Conservation (phyloP, 2,797 vertebrate genomes). For the Amblyraja radiata region DNA sequence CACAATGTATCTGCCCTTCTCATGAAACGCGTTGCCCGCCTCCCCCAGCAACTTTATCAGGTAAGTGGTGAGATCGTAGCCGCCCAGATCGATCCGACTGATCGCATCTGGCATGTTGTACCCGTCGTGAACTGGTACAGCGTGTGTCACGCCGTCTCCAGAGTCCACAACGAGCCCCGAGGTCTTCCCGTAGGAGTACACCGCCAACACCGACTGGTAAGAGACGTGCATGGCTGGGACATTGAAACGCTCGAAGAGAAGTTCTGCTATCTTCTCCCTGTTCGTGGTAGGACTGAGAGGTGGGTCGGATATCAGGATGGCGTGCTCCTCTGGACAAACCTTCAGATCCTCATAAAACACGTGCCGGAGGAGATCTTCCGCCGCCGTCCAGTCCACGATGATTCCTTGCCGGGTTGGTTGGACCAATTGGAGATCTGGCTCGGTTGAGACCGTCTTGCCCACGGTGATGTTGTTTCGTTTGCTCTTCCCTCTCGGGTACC, state of each 20-base stretch:
- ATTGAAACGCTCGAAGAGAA: slow-evolving; percentile 47
- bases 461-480: slow-evolving; percentile 40
- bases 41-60: slow-evolving; percentile 44
- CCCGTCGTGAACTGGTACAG: slow-evolving; percentile 49
- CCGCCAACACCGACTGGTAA: slow-evolving; percentile 46
- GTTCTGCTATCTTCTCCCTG: slow-evolving; percentile 49
- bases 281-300: slow-evolving; percentile 50
- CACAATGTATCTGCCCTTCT: slow-evolving; percentile 38
- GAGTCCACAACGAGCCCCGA: slow-evolving; percentile 51
- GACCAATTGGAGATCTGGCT: slow-evolving; percentile 38
- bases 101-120: slow-evolving; percentile 46
- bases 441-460: slow-evolving; percentile 34
- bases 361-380: slow-evolving; percentile 46
- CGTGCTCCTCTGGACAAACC: slow-evolving; percentile 44
- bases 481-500: background rate
- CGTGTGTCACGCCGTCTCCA: slow-evolving; percentile 45
- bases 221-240: slow-evolving; percentile 46
- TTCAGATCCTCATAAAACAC: slow-evolving; percentile 47
- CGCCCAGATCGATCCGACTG: slow-evolving; percentile 49
- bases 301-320: slow-evolving; percentile 49
- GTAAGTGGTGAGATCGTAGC: slow-evolving; percentile 48
- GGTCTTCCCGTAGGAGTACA: slow-evolving; percentile 47
- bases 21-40: slow-evolving; percentile 6
- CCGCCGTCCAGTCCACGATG: slow-evolving; percentile 46
- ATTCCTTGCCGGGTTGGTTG: slow-evolving; percentile 36